Evolutionary conservation across 2,113 vertebrate species (phyloP), one percentile per base, ranked within the genome.

Genomic region (Poecilia latipinna): DNA sequence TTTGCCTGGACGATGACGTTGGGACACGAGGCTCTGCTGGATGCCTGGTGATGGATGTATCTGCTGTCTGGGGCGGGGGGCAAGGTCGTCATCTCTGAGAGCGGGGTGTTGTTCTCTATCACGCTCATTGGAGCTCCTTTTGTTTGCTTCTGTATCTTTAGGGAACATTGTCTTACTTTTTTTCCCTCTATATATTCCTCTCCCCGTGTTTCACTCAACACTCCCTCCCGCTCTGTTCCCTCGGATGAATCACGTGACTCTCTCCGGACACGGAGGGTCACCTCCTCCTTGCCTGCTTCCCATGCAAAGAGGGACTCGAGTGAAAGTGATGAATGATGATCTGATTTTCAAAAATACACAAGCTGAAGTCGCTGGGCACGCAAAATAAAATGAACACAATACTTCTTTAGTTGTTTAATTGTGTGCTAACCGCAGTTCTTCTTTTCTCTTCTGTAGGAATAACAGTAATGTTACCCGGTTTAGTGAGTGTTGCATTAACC

Each of bases 231-330:
- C 29, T 22, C 64, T 74, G 37, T 68, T 70, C 67, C 79, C 77
- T 80, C 72, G 61, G 67, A 77, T 15, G 42, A 72, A 79, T 91
- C 88, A 90, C 79, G 85, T 90, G 91, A 90, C 85, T 82, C 68
- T 80, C 69, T 79, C 70, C 75, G 83, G 84, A 87, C 78, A 85
- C 86, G 82, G 83, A 77, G 87, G 77, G 84, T 83, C 81, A 88
- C 84, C 85, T 82, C 82, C 80, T 78, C 84, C 87, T 82, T 65
- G 22, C 72, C 72, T 83, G 80, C 80, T 78, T 78, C 78, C 76
- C 83, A 82, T 85, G 85, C 86, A 82, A 82, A 86, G 82, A 81
- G 82, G 78, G 83, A 77, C 82, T 65, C 15, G 42, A 84, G 69
- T 70, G 65, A 83, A 73, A 82, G 65, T 51, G 68, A 44, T 88